Conservation (phyloP, 2,797 vertebrate species). For the Euthynnus affinis region DNA sequence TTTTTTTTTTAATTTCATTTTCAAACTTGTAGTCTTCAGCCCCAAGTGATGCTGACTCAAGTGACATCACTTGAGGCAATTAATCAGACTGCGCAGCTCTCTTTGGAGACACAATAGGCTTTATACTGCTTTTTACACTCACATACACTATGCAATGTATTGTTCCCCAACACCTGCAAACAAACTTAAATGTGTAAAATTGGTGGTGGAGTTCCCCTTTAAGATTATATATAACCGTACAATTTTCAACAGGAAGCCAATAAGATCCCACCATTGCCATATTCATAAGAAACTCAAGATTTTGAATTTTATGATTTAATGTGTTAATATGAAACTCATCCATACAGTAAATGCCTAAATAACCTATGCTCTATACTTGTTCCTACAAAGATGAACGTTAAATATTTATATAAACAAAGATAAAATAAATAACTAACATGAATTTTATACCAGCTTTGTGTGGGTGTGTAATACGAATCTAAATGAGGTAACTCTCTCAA, state of each 20-base stretch:
- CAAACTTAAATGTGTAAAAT: too few relatives aligned
- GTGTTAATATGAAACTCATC: not conserved
- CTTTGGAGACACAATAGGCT: too few relatives aligned
- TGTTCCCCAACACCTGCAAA: too few relatives aligned
- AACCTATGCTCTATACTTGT: not conserved
- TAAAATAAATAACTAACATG: not conserved
- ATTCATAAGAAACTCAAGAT: not conserved
- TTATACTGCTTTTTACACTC: too few relatives aligned
- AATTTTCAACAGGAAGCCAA: not conserved
- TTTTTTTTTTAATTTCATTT: too few relatives aligned
- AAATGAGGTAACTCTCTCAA: not conserved
- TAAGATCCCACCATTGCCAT: not conserved
- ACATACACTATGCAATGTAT: too few relatives aligned
- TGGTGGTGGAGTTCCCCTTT: too few relatives aligned
- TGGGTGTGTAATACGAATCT: not conserved
- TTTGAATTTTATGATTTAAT: not conserved
- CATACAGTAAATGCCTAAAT: not conserved
- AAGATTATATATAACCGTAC: not conserved
- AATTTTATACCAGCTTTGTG: not conserved
- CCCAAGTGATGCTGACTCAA: too few relatives aligned
- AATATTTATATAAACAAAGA: not conserved
- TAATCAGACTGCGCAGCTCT: too few relatives aligned
- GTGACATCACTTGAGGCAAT: too few relatives aligned
- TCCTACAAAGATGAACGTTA: not conserved
- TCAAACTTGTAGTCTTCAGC: too few relatives aligned